These are phyloP conservation scores for Agrochola lota DNA, from an alignment of 2,888 invertebrate genomes.

Conservation along the genomic window DNA sequence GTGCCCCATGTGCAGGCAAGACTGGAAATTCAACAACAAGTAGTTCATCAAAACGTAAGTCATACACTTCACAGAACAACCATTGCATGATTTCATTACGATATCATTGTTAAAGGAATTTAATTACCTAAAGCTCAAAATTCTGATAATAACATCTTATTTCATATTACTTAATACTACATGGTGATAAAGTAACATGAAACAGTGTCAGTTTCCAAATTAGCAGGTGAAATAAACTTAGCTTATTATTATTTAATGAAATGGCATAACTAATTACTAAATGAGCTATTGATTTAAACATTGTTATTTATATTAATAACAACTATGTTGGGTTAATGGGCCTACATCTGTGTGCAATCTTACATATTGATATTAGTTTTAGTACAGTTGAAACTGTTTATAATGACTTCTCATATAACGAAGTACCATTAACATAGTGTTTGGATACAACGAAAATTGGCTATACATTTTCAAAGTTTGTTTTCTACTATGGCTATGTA, in stretches of 20 bases:
- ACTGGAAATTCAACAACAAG: constrained; percentile 98
- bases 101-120: constrained; percentile 1
- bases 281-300: not conserved
- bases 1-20: constrained; percentile 99
- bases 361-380: no score
- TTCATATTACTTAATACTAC: no score
- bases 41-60: constrained; percentile 76
- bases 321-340: no score
- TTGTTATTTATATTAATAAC: not conserved
- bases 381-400: no score
- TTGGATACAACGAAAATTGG: no score
- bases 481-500: no score
- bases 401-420: no score
- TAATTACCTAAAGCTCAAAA: not conserved
- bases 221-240: not conserved
- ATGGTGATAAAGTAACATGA: not conserved
- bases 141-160: not conserved
- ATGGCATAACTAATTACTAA: not conserved
- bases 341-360: no score
- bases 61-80: not conserved
- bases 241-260: not conserved
- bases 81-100: constrained; percentile 2
- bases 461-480: no score
- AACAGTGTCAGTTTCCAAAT: not conserved
- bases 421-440: no score